Evolutionary conservation across 64 coral and sea anemone species (phyloP).

Genomic region (Platygyra sinensis): DNA sequence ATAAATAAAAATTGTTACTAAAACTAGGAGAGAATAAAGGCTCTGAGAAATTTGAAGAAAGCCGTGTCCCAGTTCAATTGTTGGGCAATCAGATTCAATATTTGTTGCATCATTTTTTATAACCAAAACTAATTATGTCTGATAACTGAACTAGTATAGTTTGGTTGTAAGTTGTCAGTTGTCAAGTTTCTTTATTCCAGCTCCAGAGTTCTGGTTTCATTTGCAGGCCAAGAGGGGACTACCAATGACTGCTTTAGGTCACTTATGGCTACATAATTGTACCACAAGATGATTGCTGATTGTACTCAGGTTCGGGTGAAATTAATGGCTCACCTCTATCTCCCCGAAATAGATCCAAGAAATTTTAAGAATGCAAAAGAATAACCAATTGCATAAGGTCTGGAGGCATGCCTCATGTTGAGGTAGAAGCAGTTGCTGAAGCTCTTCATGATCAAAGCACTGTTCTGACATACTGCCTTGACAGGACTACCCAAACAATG

Average conservation of each 20-base stretch:
- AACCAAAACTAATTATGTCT: no score
- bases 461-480: constrained; percentile 57
- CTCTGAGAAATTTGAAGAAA: no score
- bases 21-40: no score
- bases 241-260: constrained; percentile 68
- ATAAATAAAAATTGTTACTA: no score
- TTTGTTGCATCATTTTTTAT: no score
- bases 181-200: background rate
- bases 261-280: constrained; percentile 64
- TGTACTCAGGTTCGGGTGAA: constrained; percentile 25
- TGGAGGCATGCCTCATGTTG: constrained; percentile 22
- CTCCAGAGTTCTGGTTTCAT: no score
- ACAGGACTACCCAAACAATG: constrained; percentile 69
- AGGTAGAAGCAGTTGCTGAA: background rate
- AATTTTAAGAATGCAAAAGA: constrained; percentile 19
- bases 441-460: constrained; percentile 25
- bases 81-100: no score
- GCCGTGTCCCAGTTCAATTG: no score
- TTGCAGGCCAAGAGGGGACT: constrained; percentile 38
- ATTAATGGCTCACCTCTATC: constrained; percentile 61
- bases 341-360: constrained; percentile 46
- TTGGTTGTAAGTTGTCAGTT: background rate
- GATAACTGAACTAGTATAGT: no score
- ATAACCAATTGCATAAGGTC: background rate
- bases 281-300: constrained; percentile 14